A percentile compares a stretch with the other conserved stretches of the same genome.
phyloP scores from a whole-genome alignment of 2,888 invertebrate species.

The Timema podura region DNA sequence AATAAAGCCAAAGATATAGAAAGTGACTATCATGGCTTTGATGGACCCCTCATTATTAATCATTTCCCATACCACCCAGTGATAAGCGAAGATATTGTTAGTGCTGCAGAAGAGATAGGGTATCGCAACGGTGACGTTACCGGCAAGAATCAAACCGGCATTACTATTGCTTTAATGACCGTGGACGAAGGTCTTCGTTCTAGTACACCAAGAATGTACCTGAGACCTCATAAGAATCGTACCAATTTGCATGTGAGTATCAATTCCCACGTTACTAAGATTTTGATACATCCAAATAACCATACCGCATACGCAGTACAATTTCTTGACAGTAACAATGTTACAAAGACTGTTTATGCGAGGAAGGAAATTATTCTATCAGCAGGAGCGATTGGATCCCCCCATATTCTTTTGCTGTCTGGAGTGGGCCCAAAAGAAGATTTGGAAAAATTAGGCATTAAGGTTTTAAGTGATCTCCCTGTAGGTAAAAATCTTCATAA shows the following conservation, averaged over 20 bases:
- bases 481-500: slow-evolving; percentile 12
- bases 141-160: slow-evolving; percentile 33
- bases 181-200: slow-evolving; percentile 24
- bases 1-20: slow-evolving; percentile 27
- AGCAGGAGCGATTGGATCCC: slow-evolving; percentile 6
- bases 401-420: slow-evolving; percentile 15
- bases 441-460: background rate
- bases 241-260: background rate
- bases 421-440: slow-evolving; percentile 8
- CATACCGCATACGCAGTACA: slow-evolving; percentile 13
- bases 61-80: slow-evolving; percentile 43
- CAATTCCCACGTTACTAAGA: background rate
- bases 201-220: background rate
- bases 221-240: background rate
- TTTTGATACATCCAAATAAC: slow-evolving; percentile 2
- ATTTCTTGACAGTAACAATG: background rate
- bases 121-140: slow-evolving; percentile 44
- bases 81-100: slow-evolving; percentile 41
- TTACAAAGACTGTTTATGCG: background rate
- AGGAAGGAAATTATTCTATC: slow-evolving; percentile 13
- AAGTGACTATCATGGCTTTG: slow-evolving; percentile 41
- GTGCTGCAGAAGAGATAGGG: slow-evolving; percentile 43
- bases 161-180: slow-evolving; percentile 34
- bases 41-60: slow-evolving; percentile 45
- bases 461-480: background rate